Percentiles rank a stretch among this genome's conserved stretches.
phyloP scores from a whole-genome alignment of 1,140 invertebrate species.

The Orchestia grillus region DNA sequence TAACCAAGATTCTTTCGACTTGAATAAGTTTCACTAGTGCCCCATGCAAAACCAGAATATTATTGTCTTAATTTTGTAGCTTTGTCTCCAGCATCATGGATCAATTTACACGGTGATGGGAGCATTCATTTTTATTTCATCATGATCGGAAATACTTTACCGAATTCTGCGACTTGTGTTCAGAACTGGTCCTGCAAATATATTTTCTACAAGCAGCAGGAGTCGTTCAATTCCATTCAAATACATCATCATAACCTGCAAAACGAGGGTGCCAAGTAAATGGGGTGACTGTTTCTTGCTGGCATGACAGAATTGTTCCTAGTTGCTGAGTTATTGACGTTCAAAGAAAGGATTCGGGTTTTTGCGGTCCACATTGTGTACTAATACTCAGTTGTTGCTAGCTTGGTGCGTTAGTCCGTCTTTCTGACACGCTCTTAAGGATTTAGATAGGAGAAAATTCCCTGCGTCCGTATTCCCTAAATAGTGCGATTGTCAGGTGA shows the following conservation, averaged over 20 bases:
- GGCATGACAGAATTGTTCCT: neutral
- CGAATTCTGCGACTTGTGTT: no score
- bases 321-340: neutral
- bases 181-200: no score
- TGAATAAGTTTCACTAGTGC: neutral
- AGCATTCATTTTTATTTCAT: neutral
- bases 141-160: neutral
- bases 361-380: neutral
- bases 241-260: no score
- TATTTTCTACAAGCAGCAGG: no score
- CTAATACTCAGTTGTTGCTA: neutral
- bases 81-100: neutral
- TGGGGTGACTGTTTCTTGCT: neutral
- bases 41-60: neutral
- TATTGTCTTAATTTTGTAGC: neutral
- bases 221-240: no score
- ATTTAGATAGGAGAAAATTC: no score
- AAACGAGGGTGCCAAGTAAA: no score
- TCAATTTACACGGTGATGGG: neutral
- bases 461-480: no score
- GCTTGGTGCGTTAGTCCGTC: no score
- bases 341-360: neutral
- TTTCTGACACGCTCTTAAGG: no score
- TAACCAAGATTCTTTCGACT: neutral
- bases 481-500: no score